phyloP scores from a whole-genome alignment of 2,113 vertebrate genomes.

The Nycticebus coucang region DNA sequence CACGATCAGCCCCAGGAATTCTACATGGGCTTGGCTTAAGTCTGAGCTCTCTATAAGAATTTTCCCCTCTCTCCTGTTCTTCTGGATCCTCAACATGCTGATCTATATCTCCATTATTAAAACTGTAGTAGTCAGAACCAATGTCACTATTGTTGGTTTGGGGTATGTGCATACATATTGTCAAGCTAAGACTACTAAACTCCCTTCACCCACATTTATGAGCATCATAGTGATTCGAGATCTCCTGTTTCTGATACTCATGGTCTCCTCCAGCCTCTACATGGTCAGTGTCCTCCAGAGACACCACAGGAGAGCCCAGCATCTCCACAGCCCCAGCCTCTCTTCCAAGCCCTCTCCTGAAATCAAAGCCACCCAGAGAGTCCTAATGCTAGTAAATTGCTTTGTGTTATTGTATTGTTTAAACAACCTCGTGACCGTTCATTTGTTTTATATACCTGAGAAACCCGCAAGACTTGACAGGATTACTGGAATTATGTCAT shows the following conservation, averaged over 20 bases:
- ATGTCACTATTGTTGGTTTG: not conserved
- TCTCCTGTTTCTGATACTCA: not conserved
- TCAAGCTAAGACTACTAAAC: rapidly evolving
- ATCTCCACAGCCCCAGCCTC: not conserved
- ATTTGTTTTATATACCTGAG: not conserved
- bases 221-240: not conserved
- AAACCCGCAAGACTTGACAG: not conserved
- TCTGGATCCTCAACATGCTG: not conserved
- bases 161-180: not conserved
- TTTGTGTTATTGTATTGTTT: not conserved
- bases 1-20: not conserved
- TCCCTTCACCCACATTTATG: rapidly evolving
- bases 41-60: not conserved
- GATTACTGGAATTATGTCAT: not conserved
- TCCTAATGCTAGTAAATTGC: not conserved
- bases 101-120: not conserved
- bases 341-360: not conserved
- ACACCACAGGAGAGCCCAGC: not conserved
- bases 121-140: rapidly evolving
- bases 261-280: not conserved
- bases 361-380: not conserved
- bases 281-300: not conserved
- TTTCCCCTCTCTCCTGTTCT: not conserved
- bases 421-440: not conserved
- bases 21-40: not conserved